phyloP scores from a whole-genome alignment of 2,888 invertebrate species.

The Pyrocoelia pectoralis region DNA sequence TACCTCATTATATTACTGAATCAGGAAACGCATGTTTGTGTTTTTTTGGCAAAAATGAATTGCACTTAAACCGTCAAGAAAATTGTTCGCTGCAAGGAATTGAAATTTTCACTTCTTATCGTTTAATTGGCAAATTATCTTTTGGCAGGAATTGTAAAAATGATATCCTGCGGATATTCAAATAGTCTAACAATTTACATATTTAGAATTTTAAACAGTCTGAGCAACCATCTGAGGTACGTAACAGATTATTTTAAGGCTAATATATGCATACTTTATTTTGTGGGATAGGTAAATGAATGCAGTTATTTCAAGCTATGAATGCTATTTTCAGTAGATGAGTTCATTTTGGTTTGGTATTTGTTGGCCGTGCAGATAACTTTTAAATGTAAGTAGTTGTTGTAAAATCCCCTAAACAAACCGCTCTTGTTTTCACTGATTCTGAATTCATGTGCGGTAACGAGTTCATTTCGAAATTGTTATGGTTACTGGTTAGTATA shows the following conservation, averaged over 20 bases:
- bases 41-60: too few species aligned
- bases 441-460: too few species aligned
- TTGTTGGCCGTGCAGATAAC: not conserved
- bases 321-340: not conserved
- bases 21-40: too few species aligned
- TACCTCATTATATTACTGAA: too few species aligned
- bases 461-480: too few species aligned
- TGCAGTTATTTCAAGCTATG: constrained; percentile 10
- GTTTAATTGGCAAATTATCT: not conserved
- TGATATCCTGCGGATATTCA: not conserved
- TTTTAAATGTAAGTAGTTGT: not conserved
- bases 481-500: too few species aligned
- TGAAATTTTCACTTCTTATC: not conserved
- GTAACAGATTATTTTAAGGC: constrained; percentile 10
- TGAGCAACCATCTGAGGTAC: constrained; percentile 11
- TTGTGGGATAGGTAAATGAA: constrained; percentile 5
- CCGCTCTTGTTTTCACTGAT: too few species aligned
- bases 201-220: constrained; percentile 11
- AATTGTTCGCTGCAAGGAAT: not conserved
- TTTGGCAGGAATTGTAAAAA: not conserved
- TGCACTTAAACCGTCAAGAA: too few species aligned
- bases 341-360: not conserved
- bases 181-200: constrained; percentile 7
- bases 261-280: constrained; percentile 12
- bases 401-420: not conserved